These are phyloP conservation scores for Probosciger aterrimus DNA, from an alignment of 2,113 vertebrate species.

Conservation along the genomic window DNA sequence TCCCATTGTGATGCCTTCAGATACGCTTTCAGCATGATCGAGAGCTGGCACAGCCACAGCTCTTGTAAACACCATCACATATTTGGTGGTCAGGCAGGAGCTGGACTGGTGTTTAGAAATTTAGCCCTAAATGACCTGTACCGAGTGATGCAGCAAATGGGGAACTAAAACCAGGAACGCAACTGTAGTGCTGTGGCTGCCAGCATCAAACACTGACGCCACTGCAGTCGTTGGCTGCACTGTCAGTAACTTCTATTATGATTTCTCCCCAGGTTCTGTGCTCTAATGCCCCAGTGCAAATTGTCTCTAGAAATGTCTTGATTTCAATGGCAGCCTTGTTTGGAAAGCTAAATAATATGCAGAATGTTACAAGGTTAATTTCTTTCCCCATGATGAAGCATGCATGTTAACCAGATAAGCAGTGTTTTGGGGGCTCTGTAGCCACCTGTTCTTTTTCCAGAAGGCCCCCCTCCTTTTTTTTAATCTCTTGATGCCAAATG, in stretches of 20 bases:
- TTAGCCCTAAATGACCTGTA: background rate
- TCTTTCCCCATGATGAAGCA: conserved; percentile 31
- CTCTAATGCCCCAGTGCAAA: background rate
- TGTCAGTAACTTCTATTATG: background rate
- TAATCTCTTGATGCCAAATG: conserved; percentile 67
- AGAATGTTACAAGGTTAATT: conserved; percentile 48
- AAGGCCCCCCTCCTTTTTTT: conserved; percentile 33
- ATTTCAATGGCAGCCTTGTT: conserved; percentile 46
- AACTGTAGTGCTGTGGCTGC: background rate
- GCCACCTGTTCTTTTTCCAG: conserved; percentile 49
- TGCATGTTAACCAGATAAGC: conserved; percentile 63
- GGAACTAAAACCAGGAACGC: background rate
- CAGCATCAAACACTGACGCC: background rate
- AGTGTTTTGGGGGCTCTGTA: conserved; percentile 39
- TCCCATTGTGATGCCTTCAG: background rate
- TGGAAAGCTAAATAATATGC: conserved; percentile 27
- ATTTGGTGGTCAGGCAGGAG: background rate
- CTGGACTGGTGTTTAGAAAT: background rate
- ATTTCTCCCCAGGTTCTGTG: background rate
- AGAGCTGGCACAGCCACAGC: background rate
- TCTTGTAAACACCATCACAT: background rate
- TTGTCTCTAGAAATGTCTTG: conserved; percentile 11
- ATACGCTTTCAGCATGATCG: background rate
- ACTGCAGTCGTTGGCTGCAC: background rate
- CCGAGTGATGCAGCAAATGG: background rate